Evolutionary conservation across 2,888 invertebrate genomes (phyloP), one percentile per base, ranked within the genome.

Genomic region (Gandaritis pyraliata): DNA sequence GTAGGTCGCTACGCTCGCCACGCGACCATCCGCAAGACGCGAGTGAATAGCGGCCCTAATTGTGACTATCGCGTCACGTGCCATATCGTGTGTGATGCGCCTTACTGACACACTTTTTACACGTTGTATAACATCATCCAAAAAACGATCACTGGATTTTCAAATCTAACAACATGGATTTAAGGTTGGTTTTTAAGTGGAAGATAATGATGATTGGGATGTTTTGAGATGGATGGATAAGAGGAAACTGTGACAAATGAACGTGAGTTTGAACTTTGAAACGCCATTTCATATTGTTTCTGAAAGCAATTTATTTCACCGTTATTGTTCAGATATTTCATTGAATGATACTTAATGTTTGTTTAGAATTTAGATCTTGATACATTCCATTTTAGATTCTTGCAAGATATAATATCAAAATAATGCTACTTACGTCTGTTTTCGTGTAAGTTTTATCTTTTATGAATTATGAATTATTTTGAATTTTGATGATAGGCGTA

Each of bases 1-100:
- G 76, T 66, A 71, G 61, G 69, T 49, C 73, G 68, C 70, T 71
- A 46, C 59, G 43, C 63, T 43, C 64, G 68, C 52, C 70, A 71
- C 69, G 72, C 75, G 68, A 64, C 66, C 69, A 7, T 54, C 54
- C 54, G 54, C 68, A 64, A 68, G 72, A 70, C 72, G 74, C 77
- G 74, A 72, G 73, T 85, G 86, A 89, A 87, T 86, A 84, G 82
- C 78, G 77, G 64, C 77, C 82, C 88, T 90, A 90, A 90, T 90
- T 88, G 88, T 79, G 78, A 80, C 82, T 79, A 80, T 81, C 78
- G 57, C 67, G 84, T 75, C 89, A 87, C 90, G 88, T 87, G 87
- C 72, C 88, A 72, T 58, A 43, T 62, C 70, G 68, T 69, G 70
- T 67, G 72, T 63, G 69, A 66, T 72, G 73, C 73, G 70, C 73